Percentiles rank a stretch among this genome's conserved stretches.
Evolutionary conservation across 2,113 vertebrate species (phyloP).

Genomic region (Vulpes vulpes): DNA sequence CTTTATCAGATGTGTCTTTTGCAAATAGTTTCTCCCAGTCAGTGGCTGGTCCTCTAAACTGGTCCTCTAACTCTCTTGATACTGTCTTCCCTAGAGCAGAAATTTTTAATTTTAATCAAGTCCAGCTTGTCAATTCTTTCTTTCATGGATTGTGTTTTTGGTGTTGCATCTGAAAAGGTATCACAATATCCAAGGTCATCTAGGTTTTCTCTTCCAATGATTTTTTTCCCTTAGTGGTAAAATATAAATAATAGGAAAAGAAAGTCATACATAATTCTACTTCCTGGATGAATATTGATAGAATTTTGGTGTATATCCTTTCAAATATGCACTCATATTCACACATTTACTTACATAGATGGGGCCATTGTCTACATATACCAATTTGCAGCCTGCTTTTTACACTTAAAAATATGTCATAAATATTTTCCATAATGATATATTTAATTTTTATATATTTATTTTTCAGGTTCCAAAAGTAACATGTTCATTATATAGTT

Average conservation of each 20-base stretch:
- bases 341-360: background rate
- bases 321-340: background rate
- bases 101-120: background rate
- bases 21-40: background rate
- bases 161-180: background rate
- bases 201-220: background rate
- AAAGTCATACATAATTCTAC: background rate
- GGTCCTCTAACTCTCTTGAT: background rate
- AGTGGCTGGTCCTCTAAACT: background rate
- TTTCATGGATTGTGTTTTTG: background rate
- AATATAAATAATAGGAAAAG: constrained; percentile 33
- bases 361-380: background rate
- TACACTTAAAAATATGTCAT: background rate
- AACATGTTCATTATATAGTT: background rate
- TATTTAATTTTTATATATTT: background rate
- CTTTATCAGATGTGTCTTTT: background rate
- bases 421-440: background rate
- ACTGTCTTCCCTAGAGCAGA: background rate
- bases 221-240: constrained; percentile 21
- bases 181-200: background rate
- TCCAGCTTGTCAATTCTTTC: background rate
- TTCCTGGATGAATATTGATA: background rate
- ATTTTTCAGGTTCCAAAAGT: constrained; percentile 37
- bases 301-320: background rate
- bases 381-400: background rate